Conservation (phyloP, 2,113 vertebrate species). For the Arenaria interpres region DNA sequence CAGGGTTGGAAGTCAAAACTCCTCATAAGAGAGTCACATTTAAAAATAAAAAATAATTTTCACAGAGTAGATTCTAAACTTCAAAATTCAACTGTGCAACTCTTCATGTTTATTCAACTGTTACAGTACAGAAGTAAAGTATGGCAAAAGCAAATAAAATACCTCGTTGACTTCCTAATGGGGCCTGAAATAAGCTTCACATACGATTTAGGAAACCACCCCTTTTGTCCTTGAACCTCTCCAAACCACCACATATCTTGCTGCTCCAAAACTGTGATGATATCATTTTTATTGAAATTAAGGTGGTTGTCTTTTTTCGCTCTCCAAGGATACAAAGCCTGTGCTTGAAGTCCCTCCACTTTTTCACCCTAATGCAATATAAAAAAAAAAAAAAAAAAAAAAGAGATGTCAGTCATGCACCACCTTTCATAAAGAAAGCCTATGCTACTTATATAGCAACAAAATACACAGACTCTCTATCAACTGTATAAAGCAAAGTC, state of each 20-base stretch:
- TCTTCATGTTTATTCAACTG: neutral
- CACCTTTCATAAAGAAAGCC: neutral
- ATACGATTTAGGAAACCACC: conserved; percentile 99
- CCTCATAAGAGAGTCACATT: neutral
- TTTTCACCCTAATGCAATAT: conserved; percentile 87
- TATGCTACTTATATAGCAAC: neutral
- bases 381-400: neutral
- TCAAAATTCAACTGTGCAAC: neutral
- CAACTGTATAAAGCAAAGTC: neutral
- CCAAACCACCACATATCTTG: conserved; percentile 99
- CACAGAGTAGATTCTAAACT: neutral
- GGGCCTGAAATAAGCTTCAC: conserved; percentile 97
- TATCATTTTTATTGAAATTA: conserved; percentile 97
- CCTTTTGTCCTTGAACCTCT: conserved; percentile 96
- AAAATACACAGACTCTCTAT: neutral
- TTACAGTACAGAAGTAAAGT: neutral
- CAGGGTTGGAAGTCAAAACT: neutral
- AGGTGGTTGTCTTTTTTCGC: conserved; percentile 99
- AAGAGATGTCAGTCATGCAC: neutral
- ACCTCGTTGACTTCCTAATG: conserved; percentile 87
- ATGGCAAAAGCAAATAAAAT: conserved; percentile 31
- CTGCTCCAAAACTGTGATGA: conserved; percentile 96
- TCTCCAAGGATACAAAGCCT: conserved; percentile 97
- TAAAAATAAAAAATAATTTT: neutral
- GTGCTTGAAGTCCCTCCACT: conserved; percentile 95